Conservation (phyloP, 2,888 invertebrate genomes). For the Trichogramma evanescens region DNA sequence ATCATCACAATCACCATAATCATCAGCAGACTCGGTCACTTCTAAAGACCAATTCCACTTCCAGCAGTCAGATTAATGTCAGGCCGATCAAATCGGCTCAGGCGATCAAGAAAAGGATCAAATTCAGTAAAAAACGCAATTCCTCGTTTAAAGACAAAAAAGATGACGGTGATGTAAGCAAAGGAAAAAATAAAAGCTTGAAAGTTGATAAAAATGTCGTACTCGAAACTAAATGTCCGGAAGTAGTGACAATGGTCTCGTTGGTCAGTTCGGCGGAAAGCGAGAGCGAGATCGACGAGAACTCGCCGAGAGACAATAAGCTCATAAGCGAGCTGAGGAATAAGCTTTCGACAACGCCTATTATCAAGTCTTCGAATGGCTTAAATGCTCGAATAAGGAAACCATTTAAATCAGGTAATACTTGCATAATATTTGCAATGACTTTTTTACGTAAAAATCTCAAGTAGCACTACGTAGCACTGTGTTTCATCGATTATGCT, state of each 20-base stretch:
- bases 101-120: constrained; percentile 36
- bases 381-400: constrained; percentile 28
- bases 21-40: background rate
- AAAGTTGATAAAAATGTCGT: constrained; percentile 17
- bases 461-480: too few species aligned
- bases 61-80: constrained; percentile 9
- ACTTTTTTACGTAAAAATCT: too few species aligned
- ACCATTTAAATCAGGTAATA: constrained; percentile 40
- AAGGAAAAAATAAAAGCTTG: constrained; percentile 20
- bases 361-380: constrained; percentile 38
- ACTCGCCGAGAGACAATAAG: constrained; percentile 39
- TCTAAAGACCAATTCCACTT: constrained; percentile 4
- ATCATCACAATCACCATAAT: background rate
- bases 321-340: constrained; percentile 40
- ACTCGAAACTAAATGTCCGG: constrained; percentile 25
- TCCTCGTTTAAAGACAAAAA: constrained; percentile 27
- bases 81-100: constrained; percentile 38
- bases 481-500: too few species aligned
- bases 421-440: too few species aligned
- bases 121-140: constrained; percentile 33
- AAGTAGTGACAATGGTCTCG: constrained; percentile 61
- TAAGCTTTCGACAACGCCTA: constrained; percentile 41
- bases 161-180: constrained; percentile 18
- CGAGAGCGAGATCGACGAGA: constrained; percentile 50
- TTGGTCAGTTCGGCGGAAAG: constrained; percentile 61